Evolutionary conservation across 2,797 vertebrate species (phyloP).

Genomic region (Glyptemys insculpta): DNA sequence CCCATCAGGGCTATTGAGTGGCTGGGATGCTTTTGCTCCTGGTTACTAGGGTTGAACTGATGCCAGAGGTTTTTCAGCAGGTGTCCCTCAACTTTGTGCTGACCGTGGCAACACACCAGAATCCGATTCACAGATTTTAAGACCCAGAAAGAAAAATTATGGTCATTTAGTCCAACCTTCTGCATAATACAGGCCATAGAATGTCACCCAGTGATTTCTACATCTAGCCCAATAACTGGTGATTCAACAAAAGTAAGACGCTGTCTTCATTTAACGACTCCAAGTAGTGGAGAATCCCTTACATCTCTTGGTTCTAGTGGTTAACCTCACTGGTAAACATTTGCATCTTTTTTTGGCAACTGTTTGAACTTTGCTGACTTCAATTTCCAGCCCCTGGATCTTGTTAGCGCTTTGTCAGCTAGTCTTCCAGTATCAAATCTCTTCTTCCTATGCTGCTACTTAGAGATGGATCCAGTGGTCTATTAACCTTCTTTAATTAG

Average conservation of each 20-base stretch:
- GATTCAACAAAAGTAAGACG: background rate
- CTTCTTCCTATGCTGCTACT: background rate
- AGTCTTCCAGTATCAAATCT: background rate
- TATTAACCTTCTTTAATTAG: background rate
- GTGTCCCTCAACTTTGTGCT: background rate
- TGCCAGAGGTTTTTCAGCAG: background rate
- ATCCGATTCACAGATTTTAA: background rate
- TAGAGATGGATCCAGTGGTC: background rate
- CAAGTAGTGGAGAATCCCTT: background rate
- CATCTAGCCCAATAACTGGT: background rate
- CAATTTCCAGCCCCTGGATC: background rate
- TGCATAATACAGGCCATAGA: background rate
- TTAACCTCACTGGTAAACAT: background rate
- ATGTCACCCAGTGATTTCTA: background rate
- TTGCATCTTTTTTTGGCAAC: background rate
- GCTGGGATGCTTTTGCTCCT: background rate
- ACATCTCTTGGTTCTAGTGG: background rate
- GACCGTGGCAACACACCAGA: background rate
- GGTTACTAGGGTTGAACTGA: background rate
- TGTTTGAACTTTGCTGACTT: background rate
- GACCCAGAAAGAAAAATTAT: background rate
- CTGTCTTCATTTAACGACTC: background rate
- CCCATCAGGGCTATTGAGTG: background rate
- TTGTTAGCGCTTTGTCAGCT: rapidly evolving
- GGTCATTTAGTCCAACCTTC: background rate